phyloP scores from a whole-genome alignment of 2,888 invertebrate genomes.

The Glaucopsyche alexis region DNA sequence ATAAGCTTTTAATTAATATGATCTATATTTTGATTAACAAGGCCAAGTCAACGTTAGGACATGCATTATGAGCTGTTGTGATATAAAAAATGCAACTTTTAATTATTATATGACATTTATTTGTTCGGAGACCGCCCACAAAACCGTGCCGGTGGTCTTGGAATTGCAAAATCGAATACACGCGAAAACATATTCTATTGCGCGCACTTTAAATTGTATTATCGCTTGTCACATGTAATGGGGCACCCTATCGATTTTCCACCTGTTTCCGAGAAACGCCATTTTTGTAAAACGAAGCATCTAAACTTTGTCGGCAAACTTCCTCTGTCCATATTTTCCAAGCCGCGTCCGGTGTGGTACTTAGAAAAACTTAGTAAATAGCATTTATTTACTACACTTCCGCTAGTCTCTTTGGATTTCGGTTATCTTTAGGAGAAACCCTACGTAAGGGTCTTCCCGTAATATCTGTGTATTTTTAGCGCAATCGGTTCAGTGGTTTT shows the following conservation, averaged over 20 bases:
- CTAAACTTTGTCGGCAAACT: slow-evolving; percentile 58
- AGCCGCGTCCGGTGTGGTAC: slow-evolving; percentile 40
- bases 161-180: slow-evolving; percentile 35
- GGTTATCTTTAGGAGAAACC: neutral
- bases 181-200: slow-evolving; percentile 49
- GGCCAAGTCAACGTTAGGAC: neutral
- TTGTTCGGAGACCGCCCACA: neutral
- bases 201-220: slow-evolving; percentile 46
- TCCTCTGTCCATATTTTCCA: slow-evolving; percentile 54
- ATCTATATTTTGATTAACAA: neutral
- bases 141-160: slow-evolving; percentile 57
- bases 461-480: neutral
- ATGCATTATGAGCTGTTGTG: slow-evolving; percentile 3
- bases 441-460: neutral
- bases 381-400: neutral
- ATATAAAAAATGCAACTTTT: slow-evolving; percentile 4
- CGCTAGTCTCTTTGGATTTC: neutral
- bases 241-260: slow-evolving; percentile 69
- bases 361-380: slow-evolving; percentile 38
- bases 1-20: neutral
- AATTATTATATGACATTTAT: slow-evolving; percentile 16
- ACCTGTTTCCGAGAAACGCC: slow-evolving; percentile 60
- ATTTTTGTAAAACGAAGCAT: slow-evolving; percentile 54
- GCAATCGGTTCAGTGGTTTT: neutral
- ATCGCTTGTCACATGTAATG: slow-evolving; percentile 47